Percentiles rank a stretch among this genome's conserved stretches.
Evolutionary conservation across 2,113 vertebrate genomes (phyloP).

Genomic region (Ginglymostoma cirratum): DNA sequence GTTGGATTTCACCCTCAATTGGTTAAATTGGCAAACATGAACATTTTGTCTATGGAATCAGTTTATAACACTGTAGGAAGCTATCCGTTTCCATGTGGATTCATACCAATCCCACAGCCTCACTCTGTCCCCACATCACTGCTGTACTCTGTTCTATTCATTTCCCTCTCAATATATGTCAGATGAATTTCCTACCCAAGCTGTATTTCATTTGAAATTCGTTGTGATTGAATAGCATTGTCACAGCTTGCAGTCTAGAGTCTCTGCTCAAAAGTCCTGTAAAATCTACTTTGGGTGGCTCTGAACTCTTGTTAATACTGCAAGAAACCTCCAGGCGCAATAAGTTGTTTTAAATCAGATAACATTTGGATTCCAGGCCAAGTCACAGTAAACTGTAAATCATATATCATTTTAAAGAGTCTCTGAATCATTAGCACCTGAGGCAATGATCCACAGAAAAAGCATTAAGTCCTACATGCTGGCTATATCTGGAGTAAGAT

Average conservation of each 20-base stretch:
- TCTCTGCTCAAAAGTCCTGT: not conserved
- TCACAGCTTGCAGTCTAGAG: not conserved
- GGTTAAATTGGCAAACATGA: not conserved
- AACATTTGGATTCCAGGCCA: not conserved
- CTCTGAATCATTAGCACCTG: not conserved
- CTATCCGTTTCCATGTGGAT: not conserved
- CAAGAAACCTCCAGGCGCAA: not conserved
- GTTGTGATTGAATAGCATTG: not conserved
- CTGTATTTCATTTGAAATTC: not conserved
- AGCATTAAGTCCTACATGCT: not conserved
- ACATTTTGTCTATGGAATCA: not conserved
- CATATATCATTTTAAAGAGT: not conserved
- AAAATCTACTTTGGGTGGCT: not conserved
- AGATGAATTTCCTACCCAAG: not conserved
- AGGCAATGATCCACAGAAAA: not conserved
- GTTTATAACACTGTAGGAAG: not conserved
- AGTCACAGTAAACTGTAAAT: not conserved
- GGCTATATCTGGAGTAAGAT: not conserved
- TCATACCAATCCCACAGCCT: not conserved
- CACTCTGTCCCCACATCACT: not conserved
- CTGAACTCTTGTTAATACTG: not conserved
- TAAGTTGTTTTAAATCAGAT: conserved; percentile 6
- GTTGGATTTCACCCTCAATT: not conserved
- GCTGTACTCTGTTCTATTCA: not conserved
- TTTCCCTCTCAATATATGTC: not conserved